Conservation (phyloP, 1,140 invertebrate species). For the Calycopis cecrops region DNA sequence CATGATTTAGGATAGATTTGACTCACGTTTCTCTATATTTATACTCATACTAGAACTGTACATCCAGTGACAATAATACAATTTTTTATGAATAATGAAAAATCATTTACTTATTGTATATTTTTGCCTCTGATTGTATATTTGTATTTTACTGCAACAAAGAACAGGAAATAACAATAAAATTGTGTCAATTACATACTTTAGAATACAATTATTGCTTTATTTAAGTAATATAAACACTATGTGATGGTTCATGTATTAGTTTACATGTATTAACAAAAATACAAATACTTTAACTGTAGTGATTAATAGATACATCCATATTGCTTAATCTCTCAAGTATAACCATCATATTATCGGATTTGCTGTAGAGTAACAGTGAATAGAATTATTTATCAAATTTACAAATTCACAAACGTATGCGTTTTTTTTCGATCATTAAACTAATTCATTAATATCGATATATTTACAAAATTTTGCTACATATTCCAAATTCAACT, state of each 20-base stretch:
- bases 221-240: neutral
- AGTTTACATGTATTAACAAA: too few relatives aligned
- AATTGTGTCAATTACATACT: neutral
- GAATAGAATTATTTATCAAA: neutral
- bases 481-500: neutral
- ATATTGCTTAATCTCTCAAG: too few relatives aligned
- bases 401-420: too few relatives aligned
- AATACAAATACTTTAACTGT: too few relatives aligned
- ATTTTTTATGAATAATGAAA: too few relatives aligned
- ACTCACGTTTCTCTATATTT: too few relatives aligned
- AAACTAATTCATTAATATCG: neutral
- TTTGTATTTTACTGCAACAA: neutral
- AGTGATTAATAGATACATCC: too few relatives aligned
- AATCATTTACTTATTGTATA: neutral
- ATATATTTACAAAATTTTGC: constrained; percentile 9
- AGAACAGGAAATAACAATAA: neutral
- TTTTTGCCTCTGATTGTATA: constrained; percentile 2
- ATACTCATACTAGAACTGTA: neutral
- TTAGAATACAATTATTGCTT: constrained; percentile 6
- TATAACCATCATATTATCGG: too few relatives aligned
- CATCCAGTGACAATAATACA: neutral
- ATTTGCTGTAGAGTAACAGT: neutral
- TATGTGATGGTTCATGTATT: too few relatives aligned
- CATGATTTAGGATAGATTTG: neutral
- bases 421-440: neutral